Base-by-base conservation (phyloP, 1,140 invertebrate genomes). In the Reticulitermes speratus region DNA sequence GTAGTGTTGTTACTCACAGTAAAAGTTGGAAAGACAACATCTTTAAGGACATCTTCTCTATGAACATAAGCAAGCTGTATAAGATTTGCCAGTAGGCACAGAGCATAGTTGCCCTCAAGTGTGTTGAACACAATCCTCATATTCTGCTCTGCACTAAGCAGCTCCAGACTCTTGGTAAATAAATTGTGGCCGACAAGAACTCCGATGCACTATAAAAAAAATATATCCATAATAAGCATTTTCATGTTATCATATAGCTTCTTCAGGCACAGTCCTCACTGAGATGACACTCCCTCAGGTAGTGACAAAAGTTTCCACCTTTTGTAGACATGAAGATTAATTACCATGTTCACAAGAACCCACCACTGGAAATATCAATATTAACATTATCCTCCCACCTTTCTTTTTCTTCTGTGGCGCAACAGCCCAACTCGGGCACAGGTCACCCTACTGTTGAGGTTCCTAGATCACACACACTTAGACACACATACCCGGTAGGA, bases 101-200 rank as follows among this genome's bases (percentile, higher is more conserved):
- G 91, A 21, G 96, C 96, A 91, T 97, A 97, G 90, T 95, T 97
- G 44, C 96, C 96, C 91, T 97, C 96, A n/a, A 98, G 90, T 2
- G 95, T 94, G 90, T 97, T 97, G 90, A 97, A 97, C 59, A 98
- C 94, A 84, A 97, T 96, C 86, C 95, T 93, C 89, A 96, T 94
- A 89, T 97, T 96, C 91, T 97, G 95, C 89, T 97, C 96, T 32
- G 94, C 94, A 88, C 94, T 95, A 75, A 98, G 90, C 81, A 97
- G 93, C 87, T 96, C 94, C 30, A 98, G 89, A 88, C 94, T 94
- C 89, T 94, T 94, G 86, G 94, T 93, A 88, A 97, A 95, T 87
- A 98, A 92, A 83, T 93, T 91, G 90, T 97, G 93, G 0, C 93
- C 92, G 48, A 94, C 93, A 88, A 95, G 93, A 25, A 92, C 91